Evolutionary conservation across 2,888 invertebrate genomes (phyloP), one percentile per base, ranked within the genome.

Genomic region (Microdon myrmicae): DNA sequence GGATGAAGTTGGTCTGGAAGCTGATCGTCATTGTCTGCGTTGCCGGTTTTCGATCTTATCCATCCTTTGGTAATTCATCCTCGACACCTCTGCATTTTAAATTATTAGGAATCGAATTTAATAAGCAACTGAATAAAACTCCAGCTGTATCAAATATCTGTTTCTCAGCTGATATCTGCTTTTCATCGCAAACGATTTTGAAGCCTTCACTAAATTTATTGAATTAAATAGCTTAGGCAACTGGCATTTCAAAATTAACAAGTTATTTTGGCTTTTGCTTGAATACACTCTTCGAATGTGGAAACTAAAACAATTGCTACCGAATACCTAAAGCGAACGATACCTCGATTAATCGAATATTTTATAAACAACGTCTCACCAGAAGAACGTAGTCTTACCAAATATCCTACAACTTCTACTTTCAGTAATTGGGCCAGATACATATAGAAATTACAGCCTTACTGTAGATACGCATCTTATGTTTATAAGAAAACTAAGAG

Each of bases 21-120:
- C 95, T 83, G 95, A 96, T 85, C 90, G 94, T 84, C 94, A 96
- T 86, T 88, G 94, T 82, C 88, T 95, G 85, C 93, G 92, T 85
- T 92, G 92, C 84, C 87, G 96, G 81, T 90, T 96, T 82, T 91
- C 94, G 75, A 87, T 88, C 75, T 89, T 94, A 79, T n/a, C n/a
- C n/a, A n/a, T 90, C 94, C 81, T 90, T 93, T 84, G 88, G 83
- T 78, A 85, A 85, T 73, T 83, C 83, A 54, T 68, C 83, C 80
- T 82, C 86, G 70, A 83, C 86, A 67, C 84, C 85, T 67, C 83
- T 83, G 74, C 84, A 90, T 85, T 83, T 86, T 76, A 87, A 92
- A 81, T 84, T 90, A 76, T 82, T 94, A 77, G 85, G 87, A 79
- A 85, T 90, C 82, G 88, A 94, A 83, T 86, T 90, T 77, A 84